phyloP scores from a whole-genome alignment of 2,888 invertebrate species.

The Malthinus seriepunctatus region DNA sequence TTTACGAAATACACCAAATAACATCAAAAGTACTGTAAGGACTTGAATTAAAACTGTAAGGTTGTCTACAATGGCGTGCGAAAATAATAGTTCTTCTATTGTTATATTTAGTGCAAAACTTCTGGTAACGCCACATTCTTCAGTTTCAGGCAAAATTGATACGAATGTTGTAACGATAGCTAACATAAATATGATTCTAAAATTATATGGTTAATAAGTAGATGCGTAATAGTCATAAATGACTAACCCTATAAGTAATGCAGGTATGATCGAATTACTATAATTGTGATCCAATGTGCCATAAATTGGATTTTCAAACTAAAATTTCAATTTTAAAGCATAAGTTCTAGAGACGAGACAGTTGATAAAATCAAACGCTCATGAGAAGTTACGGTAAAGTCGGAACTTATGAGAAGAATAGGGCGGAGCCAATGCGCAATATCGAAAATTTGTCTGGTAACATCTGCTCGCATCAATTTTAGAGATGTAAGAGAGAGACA shows the following conservation, averaged over 20 bases:
- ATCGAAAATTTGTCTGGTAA: too few species aligned
- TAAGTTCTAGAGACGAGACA: too few species aligned
- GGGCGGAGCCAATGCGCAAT: too few species aligned
- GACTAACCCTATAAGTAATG: not conserved
- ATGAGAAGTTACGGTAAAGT: too few species aligned
- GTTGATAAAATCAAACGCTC: too few species aligned
- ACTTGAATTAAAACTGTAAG: constrained; percentile 42
- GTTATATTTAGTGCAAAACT: not conserved
- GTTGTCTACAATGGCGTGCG: constrained; percentile 5
- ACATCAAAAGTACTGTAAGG: constrained; percentile 74
- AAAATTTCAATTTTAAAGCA: too few species aligned
- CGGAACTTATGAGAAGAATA: too few species aligned
- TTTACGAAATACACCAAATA: constrained; percentile 76
- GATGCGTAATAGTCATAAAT: not conserved
- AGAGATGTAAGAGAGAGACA: too few species aligned
- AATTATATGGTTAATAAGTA: not conserved
- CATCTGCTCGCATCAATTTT: too few species aligned
- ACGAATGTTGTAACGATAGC: not conserved
- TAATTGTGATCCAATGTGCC: constrained; percentile 70
- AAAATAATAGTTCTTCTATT: constrained; percentile 15
- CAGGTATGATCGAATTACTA: constrained; percentile 77
- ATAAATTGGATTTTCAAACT: constrained; percentile 8
- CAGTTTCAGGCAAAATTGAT: constrained; percentile 8
- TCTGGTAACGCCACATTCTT: constrained; percentile 4
- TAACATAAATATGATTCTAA: constrained; percentile 6